Evolutionary conservation across 2,888 invertebrate genomes (phyloP), one percentile per base, ranked within the genome.

Genomic region (Isotomurus palustris): DNA sequence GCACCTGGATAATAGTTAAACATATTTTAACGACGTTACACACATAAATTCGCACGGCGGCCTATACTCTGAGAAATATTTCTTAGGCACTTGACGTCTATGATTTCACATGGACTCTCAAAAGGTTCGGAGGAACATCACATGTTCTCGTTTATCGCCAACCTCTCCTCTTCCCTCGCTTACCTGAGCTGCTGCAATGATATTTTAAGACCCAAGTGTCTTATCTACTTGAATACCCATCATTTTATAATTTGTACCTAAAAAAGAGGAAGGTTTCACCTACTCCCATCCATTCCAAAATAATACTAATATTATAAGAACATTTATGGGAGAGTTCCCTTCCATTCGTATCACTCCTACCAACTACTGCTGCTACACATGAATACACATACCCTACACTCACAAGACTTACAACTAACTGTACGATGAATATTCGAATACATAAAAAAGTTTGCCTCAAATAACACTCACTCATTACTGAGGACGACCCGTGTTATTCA

Each of bases 31-130:
- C 66, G 64, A 65, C 61, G 60, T 49, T 47, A 56, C 60, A 53
- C 58, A 35, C 67, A 67, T 69, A 69, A 69, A 69, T 69, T 69
- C 69, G 69, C 69, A 69, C 67, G 64, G 64, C 67, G 67, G 68
- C 25, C 44, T 4, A 49, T 25, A 29, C 3, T n/a, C 28, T 17
- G 36, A 35, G 35, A 35, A 49, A 49, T 49, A 49, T 49, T 49
- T 49, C 14, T 19, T 17, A 40, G 17, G 10, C 6, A 40, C 10
- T n/a, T 40, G 40, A 40, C 40, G 19, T 40, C 10, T 40, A 40
- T 17, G 40, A 40, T 40, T 17, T 17, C 19, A 8, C n/a, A n/a
- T 40, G 17, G 12, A 6, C 6, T 14, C 17, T 35, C 28, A 29
- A 36, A 49, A 28, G 49, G 49, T 49, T n/a, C n/a, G n/a, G n/a